These are phyloP conservation scores for Forbesichthys papilliferus DNA, from an alignment of 2,113 vertebrate species.

Conservation along the genomic window DNA sequence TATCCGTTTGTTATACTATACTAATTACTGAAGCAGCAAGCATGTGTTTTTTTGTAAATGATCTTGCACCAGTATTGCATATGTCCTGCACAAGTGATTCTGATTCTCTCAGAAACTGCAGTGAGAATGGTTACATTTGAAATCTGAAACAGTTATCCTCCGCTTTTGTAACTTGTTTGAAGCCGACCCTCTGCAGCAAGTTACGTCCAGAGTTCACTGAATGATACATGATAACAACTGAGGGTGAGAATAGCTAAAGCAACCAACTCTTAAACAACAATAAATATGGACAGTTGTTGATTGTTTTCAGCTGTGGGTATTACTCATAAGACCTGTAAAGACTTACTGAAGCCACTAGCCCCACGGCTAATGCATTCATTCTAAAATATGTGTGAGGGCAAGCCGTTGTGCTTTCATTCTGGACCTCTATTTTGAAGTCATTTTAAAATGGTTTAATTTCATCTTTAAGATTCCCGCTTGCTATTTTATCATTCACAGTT, in stretches of 20 bases:
- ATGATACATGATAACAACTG: slow-evolving; percentile 6
- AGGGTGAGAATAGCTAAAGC: slow-evolving; percentile 10
- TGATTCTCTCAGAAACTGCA: background rate
- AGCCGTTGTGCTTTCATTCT: slow-evolving; percentile 39
- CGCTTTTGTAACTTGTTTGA: background rate
- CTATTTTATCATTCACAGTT: background rate
- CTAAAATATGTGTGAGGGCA: slow-evolving; percentile 59
- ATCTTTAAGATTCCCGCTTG: background rate
- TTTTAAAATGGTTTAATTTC: slow-evolving; percentile 30
- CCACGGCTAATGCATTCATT: slow-evolving; percentile 56
- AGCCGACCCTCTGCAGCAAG: slow-evolving; percentile 16
- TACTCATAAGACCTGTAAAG: slow-evolving; percentile 43
- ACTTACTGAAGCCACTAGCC: slow-evolving; percentile 59
- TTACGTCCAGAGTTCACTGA: slow-evolving; percentile 21
- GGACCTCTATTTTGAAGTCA: slow-evolving; percentile 27
- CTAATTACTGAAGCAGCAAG: too few species aligned
- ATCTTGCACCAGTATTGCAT: background rate
- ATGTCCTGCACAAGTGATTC: background rate
- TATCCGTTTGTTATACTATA: too few species aligned
- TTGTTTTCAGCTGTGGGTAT: slow-evolving; percentile 34
- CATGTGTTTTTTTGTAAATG: too few species aligned
- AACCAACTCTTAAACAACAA: slow-evolving; percentile 18
- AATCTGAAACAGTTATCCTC: slow-evolving; percentile 4
- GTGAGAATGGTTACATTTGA: background rate
- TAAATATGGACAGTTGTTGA: slow-evolving; percentile 38